Conservation (phyloP, 2,113 vertebrate species). For the Gambusia holbrooki region DNA sequence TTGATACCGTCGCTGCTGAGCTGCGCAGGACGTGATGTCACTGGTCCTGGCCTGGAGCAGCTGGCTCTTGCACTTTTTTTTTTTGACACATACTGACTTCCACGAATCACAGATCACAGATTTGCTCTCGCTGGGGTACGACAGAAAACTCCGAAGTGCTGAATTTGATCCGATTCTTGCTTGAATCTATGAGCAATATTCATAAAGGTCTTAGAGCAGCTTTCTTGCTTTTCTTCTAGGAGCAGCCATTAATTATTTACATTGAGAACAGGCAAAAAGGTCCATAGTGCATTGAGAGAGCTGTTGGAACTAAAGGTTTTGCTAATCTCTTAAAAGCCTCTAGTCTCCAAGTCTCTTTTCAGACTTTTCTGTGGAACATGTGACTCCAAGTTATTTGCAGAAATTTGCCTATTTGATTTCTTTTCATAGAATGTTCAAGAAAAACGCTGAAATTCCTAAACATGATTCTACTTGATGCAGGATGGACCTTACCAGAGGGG, state of each 20-base stretch:
- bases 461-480: too few relatives aligned
- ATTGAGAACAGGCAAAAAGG: not conserved
- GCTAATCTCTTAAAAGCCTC: too few relatives aligned
- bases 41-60: conserved; percentile 5
- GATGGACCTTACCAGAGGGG: too few relatives aligned
- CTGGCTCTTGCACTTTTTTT: conserved; percentile 1
- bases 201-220: not conserved
- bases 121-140: not conserved
- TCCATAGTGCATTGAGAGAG: too few relatives aligned
- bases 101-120: not conserved
- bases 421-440: too few relatives aligned
- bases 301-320: too few relatives aligned
- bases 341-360: too few relatives aligned
- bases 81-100: not conserved
- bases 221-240: not conserved
- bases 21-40: conserved; percentile 51
- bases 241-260: not conserved
- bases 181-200: not conserved
- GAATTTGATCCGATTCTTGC: not conserved
- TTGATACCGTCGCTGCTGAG: conserved; percentile 22
- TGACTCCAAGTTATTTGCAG: too few relatives aligned
- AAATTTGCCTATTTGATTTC: too few relatives aligned
- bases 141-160: not conserved
- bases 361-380: too few relatives aligned
- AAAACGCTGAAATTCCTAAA: too few relatives aligned